Base-by-base conservation (phyloP, 2,797 vertebrate genomes). In the Pipistrellus pygmaeus region DNA sequence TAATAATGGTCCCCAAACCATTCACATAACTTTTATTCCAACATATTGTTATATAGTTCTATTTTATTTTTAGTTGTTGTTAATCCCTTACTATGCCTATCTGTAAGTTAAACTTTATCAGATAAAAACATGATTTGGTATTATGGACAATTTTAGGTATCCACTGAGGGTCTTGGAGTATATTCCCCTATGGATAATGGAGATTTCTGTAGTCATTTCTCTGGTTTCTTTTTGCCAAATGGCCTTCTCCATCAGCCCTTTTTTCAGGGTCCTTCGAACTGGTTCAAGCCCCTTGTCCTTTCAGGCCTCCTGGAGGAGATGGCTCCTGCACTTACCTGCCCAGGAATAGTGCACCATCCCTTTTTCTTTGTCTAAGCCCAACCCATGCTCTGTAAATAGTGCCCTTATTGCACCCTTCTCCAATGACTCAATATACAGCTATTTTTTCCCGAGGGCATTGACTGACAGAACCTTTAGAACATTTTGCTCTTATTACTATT, bases 401-500 rank as follows among this genome's bases (percentile, higher is more conserved):
- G 10, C 35, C 46, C 55, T 92, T 62, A 81, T 76, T 80, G 57
- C 18, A 8, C 38, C 62, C 9, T 60, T 71, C 76, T 75, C 44
- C 77, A 41, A 75, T 72, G 75, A 86, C 32, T 93, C 66, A 62
- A 7, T 75, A 30, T 69, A 78, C 66, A 57, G 25, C 25, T 71
- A 15, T 66, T 55, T 64, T 46, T 46, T 44, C 10, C 2, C 71
- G 64, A 57, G 64, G 46, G 60, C 71, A 23, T 18, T 66, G 35
- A 80, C 20, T 64, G 41, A 76, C n/a, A 9, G 46, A 91, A 81
- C 14, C 32, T 91, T 86, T 85, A 90, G 48, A 87, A 86, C 44
- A 53, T 73, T 91, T 87, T 90, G n/a, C 46, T 86, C 66, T 75
- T 81, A 66, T 76, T 84, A 72, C 10, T 78, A 76, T 68, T 95